Evolutionary conservation across 2,888 invertebrate species (phyloP), one percentile per base, ranked within the genome.

Genomic region (Acleris literana): DNA sequence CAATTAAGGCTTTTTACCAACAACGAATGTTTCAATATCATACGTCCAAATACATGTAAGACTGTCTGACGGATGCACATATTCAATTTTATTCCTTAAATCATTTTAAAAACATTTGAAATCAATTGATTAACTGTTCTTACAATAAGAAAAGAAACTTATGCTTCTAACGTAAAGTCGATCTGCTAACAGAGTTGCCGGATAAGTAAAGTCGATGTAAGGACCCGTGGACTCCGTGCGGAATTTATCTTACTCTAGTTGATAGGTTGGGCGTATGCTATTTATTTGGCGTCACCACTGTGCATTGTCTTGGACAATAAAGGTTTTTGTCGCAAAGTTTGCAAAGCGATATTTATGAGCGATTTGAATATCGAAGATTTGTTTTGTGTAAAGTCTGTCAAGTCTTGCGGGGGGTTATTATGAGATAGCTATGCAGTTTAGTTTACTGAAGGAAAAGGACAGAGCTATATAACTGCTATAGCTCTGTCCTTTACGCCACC

Each of bases 201-300:
- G 48, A 29, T 60, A 51, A 20, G 29, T 22, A 60, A 39, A 22
- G 39, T 59, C 51, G 6, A 51, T n/a, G 39, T 16, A 9, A 20
- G 46, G 48, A 7, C 44, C 33, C 49, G 39, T 7, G 43, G 49
- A 25, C 43, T 25, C 18, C 43, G 49, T 48, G n/a, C 43, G 43
- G 43, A 56, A 63, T 63, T 63, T 44, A 63, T 63, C 63, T 63
- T 63, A 6, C 43, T 56, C 63, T 16, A 11, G 43, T 2, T 56
- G 63, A 51, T 49, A 63, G 56, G 7, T 46, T 51, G 63, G 43
- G 56, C 63, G 51, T 56, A 43, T 22, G 63, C 49, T 56, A 56
- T 63, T 51, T 56, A 63, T 63, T 56, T 25, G 56, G 44, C 9
- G 9, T 9, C 33, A 46, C 54, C 25, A 56, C 44, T 22, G 33